These are phyloP conservation scores for Notarius lentiginosus DNA, from an alignment of 2,113 vertebrate species.

Conservation along the genomic window DNA sequence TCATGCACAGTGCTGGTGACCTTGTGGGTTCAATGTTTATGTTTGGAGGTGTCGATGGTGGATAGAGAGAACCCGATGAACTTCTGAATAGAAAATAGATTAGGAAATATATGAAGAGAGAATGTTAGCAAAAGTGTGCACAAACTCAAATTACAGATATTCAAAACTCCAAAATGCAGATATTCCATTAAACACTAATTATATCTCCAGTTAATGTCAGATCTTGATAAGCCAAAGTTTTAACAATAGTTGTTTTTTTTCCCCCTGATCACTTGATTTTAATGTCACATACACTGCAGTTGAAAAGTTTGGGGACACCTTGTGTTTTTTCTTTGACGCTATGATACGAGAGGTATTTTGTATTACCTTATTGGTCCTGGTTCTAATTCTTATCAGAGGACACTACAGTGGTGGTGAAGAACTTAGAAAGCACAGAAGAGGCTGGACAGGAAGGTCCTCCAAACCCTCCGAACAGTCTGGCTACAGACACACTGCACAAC, in stretches of 20 bases:
- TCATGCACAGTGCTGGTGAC: background rate
- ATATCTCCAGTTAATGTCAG: background rate
- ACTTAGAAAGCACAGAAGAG: conserved; percentile 61
- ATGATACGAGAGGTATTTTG: background rate
- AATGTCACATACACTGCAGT: background rate
- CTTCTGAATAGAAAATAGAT: background rate
- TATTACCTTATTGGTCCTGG: background rate
- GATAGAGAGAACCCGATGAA: background rate
- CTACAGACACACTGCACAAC: conserved; percentile 59
- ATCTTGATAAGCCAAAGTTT: background rate
- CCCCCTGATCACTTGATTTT: background rate
- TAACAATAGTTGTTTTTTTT: too few relatives aligned
- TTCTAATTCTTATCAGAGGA: conserved; percentile 63
- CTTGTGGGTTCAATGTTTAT: background rate
- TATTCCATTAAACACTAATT: background rate
- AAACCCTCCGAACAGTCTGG: conserved; percentile 73
- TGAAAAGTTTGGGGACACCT: background rate
- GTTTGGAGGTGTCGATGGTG: background rate
- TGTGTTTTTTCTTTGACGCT: background rate
- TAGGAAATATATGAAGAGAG: background rate
- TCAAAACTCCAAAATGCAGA: background rate
- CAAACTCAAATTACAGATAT: background rate
- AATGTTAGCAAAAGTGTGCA: background rate
- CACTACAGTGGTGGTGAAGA: conserved; percentile 61
- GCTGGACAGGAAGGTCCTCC: conserved; percentile 61